A percentile compares a stretch with the other conserved stretches of the same genome.
Evolutionary conservation across 1,140 invertebrate genomes (phyloP).

Genomic region (Drosophila yakuba): DNA sequence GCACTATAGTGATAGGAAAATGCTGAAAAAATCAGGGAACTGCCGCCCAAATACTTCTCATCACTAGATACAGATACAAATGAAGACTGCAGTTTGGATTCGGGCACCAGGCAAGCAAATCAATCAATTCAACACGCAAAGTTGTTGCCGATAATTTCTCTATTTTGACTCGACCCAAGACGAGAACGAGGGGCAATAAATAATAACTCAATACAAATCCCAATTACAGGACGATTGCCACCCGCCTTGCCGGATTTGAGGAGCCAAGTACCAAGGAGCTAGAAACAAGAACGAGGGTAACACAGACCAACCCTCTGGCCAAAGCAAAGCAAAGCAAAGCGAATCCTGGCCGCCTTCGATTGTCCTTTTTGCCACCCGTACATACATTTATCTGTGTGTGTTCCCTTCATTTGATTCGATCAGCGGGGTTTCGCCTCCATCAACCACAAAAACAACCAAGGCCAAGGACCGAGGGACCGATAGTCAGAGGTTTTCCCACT

Average conservation of each 20-base stretch:
- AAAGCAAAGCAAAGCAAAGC: conserved; percentile 23
- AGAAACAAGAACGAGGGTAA: conserved; percentile 43
- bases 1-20: too few relatives aligned
- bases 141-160: conserved; percentile 76
- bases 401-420: conserved; percentile 82
- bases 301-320: conserved; percentile 52
- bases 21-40: background rate
- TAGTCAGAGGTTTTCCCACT: conserved; percentile 48
- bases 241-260: conserved; percentile 61
- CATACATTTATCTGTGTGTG: conserved; percentile 51
- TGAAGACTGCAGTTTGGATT: conserved; percentile 46
- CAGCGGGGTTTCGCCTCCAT: conserved; percentile 83
- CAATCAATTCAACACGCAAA: conserved; percentile 83
- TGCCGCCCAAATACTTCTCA: background rate
- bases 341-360: conserved; percentile 69
- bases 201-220: conserved; percentile 84
- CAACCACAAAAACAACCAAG: conserved; percentile 47
- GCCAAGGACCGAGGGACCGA: conserved; percentile 30
- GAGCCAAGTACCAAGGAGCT: conserved; percentile 26
- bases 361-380: conserved; percentile 71
- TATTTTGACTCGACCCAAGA: conserved; percentile 64
- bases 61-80: conserved; percentile 34
- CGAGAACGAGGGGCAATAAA: conserved; percentile 63
- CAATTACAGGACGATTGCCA: conserved; percentile 79
- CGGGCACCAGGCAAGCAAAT: conserved; percentile 53